A percentile compares a stretch with the other conserved stretches of the same genome.
Evolutionary conservation across 2,888 invertebrate genomes (phyloP).

Genomic region (Papilio protenor): DNA sequence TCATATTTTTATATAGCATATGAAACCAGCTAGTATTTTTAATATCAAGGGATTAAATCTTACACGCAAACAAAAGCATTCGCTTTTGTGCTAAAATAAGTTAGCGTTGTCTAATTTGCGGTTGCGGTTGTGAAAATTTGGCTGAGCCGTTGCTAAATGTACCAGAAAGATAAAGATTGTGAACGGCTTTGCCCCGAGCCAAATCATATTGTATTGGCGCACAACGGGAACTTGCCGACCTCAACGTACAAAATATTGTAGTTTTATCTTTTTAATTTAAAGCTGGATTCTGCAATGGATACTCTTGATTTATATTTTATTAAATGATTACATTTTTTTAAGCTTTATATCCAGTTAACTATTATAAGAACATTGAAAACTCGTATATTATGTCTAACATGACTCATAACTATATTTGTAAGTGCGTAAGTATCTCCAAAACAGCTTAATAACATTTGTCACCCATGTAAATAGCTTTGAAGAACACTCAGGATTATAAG

Average conservation of each 20-base stretch:
- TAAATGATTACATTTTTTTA: background rate
- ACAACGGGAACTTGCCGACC: conserved; percentile 1
- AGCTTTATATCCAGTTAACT: background rate
- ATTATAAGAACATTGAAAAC: too few relatives aligned
- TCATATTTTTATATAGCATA: background rate
- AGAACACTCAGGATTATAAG: too few relatives aligned
- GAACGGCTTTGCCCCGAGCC: conserved; percentile 2
- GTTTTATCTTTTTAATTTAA: conserved; percentile 16
- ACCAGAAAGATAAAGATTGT: conserved; percentile 32
- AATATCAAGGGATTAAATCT: background rate
- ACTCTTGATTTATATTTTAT: background rate
- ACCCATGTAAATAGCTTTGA: too few relatives aligned
- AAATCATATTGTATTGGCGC: conserved; percentile 28
- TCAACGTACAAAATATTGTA: conserved; percentile 1
- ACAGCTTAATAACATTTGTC: too few relatives aligned
- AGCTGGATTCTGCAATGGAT: background rate
- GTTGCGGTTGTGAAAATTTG: conserved; percentile 3
- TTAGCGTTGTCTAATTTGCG: conserved; percentile 25
- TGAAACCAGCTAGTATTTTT: background rate
- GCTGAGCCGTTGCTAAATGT: conserved; percentile 23
- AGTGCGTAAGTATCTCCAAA: too few relatives aligned
- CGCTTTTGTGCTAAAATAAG: conserved; percentile 12
- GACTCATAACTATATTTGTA: too few relatives aligned
- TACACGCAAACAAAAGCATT: background rate
- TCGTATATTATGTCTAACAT: too few relatives aligned